phyloP scores from a whole-genome alignment of 1,140 invertebrate genomes.

The Drosophila fuyamai region DNA sequence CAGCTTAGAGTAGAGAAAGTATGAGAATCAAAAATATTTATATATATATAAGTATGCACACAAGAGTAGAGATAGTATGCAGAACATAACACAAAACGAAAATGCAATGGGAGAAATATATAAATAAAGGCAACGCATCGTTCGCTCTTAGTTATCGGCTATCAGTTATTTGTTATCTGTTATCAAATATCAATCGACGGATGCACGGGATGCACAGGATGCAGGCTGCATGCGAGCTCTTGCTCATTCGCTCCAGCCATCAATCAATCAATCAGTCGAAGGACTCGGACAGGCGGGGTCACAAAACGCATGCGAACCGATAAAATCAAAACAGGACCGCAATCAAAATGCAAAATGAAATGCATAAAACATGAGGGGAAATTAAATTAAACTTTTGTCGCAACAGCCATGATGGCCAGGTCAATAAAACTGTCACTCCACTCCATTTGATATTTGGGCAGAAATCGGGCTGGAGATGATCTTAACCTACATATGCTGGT shows the following conservation, averaged over 20 bases:
- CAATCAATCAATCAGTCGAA: conserved; percentile 30
- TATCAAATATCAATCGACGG: conserved; percentile 16
- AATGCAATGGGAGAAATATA: conserved; percentile 49
- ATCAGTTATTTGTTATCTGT: conserved; percentile 9
- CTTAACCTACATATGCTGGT: conserved; percentile 23
- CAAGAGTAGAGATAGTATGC: conserved; percentile 15
- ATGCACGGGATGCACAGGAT: conserved; percentile 27
- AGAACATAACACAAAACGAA: conserved; percentile 25
- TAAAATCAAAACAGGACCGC: conserved; percentile 46
- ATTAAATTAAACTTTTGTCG: conserved; percentile 6
- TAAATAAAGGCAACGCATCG: conserved; percentile 3
- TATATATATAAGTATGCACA: conserved; percentile 50
- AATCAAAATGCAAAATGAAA: conserved; percentile 51
- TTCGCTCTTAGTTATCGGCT: conserved; percentile 3
- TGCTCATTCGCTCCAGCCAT: conserved; percentile 5
- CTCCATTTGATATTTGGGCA: not conserved
- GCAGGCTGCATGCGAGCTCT: conserved; percentile 31
- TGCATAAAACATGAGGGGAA: conserved; percentile 23
- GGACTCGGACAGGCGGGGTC: conserved; percentile 6
- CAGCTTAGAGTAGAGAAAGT: conserved; percentile 1
- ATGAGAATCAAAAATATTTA: conserved; percentile 44
- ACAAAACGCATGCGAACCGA: conserved; percentile 45
- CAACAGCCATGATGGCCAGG: not conserved
- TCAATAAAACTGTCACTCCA: conserved; percentile 21
- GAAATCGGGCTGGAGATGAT: conserved; percentile 20